phyloP scores from a whole-genome alignment of 2,797 vertebrate species.

The Balearica regulorum region DNA sequence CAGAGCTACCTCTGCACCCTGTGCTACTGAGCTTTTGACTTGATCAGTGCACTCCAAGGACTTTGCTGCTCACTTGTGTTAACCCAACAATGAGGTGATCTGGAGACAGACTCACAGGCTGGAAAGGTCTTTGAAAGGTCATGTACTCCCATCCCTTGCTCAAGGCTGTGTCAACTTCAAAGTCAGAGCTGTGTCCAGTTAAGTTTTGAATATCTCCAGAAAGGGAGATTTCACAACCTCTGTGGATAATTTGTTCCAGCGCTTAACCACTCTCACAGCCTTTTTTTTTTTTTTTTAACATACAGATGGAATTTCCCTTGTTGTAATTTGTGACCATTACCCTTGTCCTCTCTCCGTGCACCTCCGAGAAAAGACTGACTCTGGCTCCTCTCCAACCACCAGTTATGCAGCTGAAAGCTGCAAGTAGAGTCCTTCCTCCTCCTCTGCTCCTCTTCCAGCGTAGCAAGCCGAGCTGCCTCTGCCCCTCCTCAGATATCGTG shows the following conservation, averaged over 20 bases:
- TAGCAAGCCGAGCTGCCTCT: not conserved
- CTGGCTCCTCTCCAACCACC: not conserved
- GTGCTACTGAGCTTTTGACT: not conserved
- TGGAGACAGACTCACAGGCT: not conserved
- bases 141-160: not conserved
- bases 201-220: not conserved
- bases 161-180: conserved; percentile 22
- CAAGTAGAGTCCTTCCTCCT: not conserved
- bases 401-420: not conserved
- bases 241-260: conserved; percentile 12
- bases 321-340: not conserved
- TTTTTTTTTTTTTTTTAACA: not conserved
- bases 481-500: accelerated
- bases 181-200: conserved; percentile 6
- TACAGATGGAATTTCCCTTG: conserved; percentile 1
- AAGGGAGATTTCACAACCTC: conserved; percentile 43
- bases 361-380: not conserved
- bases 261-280: not conserved
- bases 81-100: not conserved
- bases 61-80: not conserved
- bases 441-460: not conserved
- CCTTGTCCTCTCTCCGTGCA: not conserved
- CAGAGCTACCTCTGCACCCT: not conserved
- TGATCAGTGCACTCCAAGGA: not conserved
- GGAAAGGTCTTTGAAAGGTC: not conserved